Conservation (phyloP, 64 coral and sea anemone species). For the Porites australiensis region DNA sequence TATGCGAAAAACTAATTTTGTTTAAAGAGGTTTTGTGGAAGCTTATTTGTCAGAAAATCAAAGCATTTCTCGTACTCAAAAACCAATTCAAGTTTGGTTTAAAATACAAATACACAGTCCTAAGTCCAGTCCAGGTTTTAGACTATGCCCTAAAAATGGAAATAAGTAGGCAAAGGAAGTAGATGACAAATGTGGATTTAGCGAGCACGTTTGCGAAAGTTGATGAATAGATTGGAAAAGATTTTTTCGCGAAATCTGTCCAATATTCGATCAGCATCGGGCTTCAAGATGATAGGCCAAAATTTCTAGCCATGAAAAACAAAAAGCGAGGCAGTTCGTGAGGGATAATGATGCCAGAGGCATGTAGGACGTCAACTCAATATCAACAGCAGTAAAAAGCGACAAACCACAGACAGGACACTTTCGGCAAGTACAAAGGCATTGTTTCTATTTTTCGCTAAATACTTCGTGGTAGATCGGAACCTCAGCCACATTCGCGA, state of each 20-base stretch:
- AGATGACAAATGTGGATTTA: neutral
- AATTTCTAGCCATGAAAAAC: neutral
- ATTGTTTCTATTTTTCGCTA: neutral
- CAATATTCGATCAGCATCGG: neutral
- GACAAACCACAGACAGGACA: conserved; percentile 17
- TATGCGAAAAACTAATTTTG: neutral
- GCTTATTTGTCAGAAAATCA: conserved; percentile 16
- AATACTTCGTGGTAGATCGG: neutral
- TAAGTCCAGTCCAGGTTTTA: too few species aligned
- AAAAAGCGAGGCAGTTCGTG: neutral
- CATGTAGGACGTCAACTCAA: neutral
- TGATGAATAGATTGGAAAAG: neutral
- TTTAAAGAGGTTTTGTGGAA: conserved; percentile 1
- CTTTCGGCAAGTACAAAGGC: conserved; percentile 24
- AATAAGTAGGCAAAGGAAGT: neutral
- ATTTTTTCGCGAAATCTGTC: neutral
- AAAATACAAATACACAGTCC: neutral
- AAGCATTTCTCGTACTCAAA: neutral
- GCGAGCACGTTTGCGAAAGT: conserved; percentile 7
- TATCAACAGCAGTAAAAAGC: neutral
- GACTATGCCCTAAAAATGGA: neutral
- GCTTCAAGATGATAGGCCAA: neutral
- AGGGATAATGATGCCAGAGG: neutral
- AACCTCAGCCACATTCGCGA: too few species aligned
- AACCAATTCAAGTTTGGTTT: neutral